Evolutionary conservation across 2,797 vertebrate species (phyloP).

Genomic region (Hippoglossus hippoglossus): DNA sequence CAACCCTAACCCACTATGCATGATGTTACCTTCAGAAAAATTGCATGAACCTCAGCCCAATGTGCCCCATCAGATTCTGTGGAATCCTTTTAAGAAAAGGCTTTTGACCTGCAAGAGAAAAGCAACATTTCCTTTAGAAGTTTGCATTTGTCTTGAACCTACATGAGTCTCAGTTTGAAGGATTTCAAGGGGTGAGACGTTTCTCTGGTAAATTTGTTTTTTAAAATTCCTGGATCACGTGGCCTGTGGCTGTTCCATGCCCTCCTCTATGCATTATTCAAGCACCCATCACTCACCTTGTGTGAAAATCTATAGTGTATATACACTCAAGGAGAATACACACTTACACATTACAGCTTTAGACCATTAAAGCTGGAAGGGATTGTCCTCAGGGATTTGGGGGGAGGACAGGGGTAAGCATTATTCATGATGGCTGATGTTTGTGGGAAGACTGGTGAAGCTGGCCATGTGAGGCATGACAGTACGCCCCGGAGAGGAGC

Average conservation of each 20-base stretch:
- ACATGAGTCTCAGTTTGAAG: slow-evolving; percentile 27
- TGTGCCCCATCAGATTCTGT: not conserved
- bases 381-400: slow-evolving; percentile 20
- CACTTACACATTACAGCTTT: slow-evolving; percentile 38
- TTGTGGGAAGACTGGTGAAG: slow-evolving; percentile 37
- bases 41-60: not conserved
- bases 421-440: slow-evolving; percentile 66
- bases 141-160: slow-evolving; percentile 29
- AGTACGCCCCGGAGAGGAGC: slow-evolving; percentile 22
- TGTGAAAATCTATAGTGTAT: slow-evolving; percentile 32
- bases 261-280: slow-evolving; percentile 60
- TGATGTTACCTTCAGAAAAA: not conserved
- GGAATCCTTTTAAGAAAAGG: slow-evolving; percentile 7
- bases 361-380: slow-evolving; percentile 48
- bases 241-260: slow-evolving; percentile 13
- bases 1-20: too few species aligned
- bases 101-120: slow-evolving; percentile 24
- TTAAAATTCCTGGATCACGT: slow-evolving; percentile 15
- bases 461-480: slow-evolving; percentile 53
- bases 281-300: slow-evolving; percentile 38
- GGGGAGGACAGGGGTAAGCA: slow-evolving; percentile 1
- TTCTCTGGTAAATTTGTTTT: slow-evolving; percentile 32
- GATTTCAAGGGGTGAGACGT: slow-evolving; percentile 12
- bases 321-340: slow-evolving; percentile 44
- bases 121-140: slow-evolving; percentile 6